Percentiles rank a stretch among this genome's conserved stretches.
These are phyloP conservation scores for Arbacia lixula DNA, from an alignment of 53 echinoderm and acorn worm genomes.

Conservation along the genomic window DNA sequence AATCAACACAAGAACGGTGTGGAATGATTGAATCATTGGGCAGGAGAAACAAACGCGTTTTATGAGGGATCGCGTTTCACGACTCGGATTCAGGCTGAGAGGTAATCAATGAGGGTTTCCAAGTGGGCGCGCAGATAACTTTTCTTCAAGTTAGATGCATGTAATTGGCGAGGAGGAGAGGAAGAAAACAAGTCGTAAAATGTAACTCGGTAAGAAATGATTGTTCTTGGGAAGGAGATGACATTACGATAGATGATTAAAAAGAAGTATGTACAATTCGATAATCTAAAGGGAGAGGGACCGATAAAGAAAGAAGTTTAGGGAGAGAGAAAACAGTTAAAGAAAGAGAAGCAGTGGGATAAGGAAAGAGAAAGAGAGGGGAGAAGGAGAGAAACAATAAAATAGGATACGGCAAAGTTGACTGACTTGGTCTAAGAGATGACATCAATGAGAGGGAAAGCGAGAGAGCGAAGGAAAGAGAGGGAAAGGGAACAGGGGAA, in stretches of 20 bases:
- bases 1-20: slow-evolving; percentile 40
- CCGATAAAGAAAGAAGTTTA: neutral
- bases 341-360: neutral
- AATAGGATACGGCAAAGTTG: no score
- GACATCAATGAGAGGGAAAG: neutral
- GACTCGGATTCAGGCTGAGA: no score
- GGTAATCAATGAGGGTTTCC: no score
- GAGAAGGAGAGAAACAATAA: neutral
- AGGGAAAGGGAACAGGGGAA: neutral
- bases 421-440: no score
- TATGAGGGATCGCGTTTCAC: slow-evolving; percentile 35
- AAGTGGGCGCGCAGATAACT: no score
- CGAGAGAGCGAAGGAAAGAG: neutral
- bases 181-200: no score
- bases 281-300: neutral
- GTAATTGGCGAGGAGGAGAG: no score
- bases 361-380: neutral
- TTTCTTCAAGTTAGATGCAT: no score
- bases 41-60: slow-evolving; percentile 15
- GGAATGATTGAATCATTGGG: neutral
- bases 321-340: neutral
- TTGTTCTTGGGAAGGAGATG: no score
- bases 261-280: no score
- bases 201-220: no score
- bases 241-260: no score